Conservation (phyloP, 2,797 vertebrate genomes). For the Meda fulgida region DNA sequence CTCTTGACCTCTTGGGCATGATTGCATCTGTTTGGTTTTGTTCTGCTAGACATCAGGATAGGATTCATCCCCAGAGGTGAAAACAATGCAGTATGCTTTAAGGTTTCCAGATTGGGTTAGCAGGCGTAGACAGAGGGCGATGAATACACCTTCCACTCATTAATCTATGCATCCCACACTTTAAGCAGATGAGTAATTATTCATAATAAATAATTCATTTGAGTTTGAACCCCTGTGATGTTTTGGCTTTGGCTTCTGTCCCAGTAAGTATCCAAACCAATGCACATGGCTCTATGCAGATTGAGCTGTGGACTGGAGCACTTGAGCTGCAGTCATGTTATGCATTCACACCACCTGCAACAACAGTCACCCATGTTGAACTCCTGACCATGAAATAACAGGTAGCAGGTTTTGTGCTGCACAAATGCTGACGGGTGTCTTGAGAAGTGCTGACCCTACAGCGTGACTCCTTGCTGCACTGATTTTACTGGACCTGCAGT, state of each 20-base stretch:
- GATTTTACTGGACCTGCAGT: slow-evolving; percentile 34
- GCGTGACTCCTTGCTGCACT: slow-evolving; percentile 19
- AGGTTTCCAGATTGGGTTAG: not conserved
- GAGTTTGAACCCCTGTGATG: slow-evolving; percentile 65
- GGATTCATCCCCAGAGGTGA: not conserved
- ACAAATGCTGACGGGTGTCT: slow-evolving; percentile 55
- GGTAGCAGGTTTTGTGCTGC: slow-evolving; percentile 50
- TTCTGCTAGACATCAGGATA: not conserved
- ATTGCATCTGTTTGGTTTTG: not conserved
- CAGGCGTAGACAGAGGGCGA: not conserved
- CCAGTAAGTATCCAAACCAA: slow-evolving; percentile 50
- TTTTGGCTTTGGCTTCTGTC: slow-evolving; percentile 64
- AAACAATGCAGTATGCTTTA: slow-evolving; percentile 4
- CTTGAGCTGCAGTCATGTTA: slow-evolving; percentile 46
- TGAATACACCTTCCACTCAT: slow-evolving; percentile 10
- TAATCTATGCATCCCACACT: slow-evolving; percentile 38
- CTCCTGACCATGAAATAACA: slow-evolving; percentile 49
- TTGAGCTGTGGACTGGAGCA: slow-evolving; percentile 42
- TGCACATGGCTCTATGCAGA: slow-evolving; percentile 59
- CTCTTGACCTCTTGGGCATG: not conserved
- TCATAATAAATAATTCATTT: slow-evolving; percentile 69
- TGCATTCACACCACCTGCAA: slow-evolving; percentile 59
- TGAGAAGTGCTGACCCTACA: slow-evolving; percentile 57
- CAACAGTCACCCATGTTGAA: slow-evolving; percentile 39
- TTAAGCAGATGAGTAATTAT: slow-evolving; percentile 63